Percentiles rank a stretch among this genome's conserved stretches.
These are phyloP conservation scores for Lanistes nyassanus DNA, from an alignment of 1,140 invertebrate genomes.

Conservation along the genomic window DNA sequence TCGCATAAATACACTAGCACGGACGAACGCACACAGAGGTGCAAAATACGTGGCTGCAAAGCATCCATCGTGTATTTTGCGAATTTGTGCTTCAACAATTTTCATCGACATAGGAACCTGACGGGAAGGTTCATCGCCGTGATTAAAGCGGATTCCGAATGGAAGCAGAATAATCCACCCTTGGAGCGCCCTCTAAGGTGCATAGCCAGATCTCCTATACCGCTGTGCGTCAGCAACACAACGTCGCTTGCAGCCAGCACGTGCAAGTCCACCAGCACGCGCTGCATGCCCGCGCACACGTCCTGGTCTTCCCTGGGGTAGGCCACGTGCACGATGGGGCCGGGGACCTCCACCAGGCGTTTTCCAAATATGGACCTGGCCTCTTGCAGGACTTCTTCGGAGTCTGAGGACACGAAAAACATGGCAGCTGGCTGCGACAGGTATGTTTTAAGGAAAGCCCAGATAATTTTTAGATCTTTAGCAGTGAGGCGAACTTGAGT, in stretches of 20 bases:
- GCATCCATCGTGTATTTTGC: too few relatives aligned
- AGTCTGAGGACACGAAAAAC: conserved; percentile 30
- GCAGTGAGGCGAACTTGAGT: not conserved
- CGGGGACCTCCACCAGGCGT: conserved; percentile 3
- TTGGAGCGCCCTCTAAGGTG: not conserved
- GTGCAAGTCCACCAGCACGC: conserved; percentile 20
- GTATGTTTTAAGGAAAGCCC: conserved; percentile 14
- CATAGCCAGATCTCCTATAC: not conserved
- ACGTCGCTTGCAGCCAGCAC: conserved; percentile 18
- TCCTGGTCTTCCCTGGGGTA: not conserved
- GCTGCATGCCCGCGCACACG: conserved; percentile 11
- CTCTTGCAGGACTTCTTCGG: conserved; percentile 2
- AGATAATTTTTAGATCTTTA: not conserved
- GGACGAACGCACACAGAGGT: too few relatives aligned
- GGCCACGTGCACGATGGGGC: conserved; percentile 22
- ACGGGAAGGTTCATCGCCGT: too few relatives aligned
- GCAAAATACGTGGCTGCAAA: too few relatives aligned
- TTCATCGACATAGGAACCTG: too few relatives aligned
- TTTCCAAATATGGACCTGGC: conserved; percentile 2
- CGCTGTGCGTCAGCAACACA: conserved; percentile 4
- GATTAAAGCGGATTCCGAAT: not conserved
- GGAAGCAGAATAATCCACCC: not conserved
- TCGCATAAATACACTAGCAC: too few relatives aligned
- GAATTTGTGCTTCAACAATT: too few relatives aligned
- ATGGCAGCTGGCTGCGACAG: not conserved